phyloP scores from a whole-genome alignment of 2,888 invertebrate genomes.

The Aricia artaxerxes region DNA sequence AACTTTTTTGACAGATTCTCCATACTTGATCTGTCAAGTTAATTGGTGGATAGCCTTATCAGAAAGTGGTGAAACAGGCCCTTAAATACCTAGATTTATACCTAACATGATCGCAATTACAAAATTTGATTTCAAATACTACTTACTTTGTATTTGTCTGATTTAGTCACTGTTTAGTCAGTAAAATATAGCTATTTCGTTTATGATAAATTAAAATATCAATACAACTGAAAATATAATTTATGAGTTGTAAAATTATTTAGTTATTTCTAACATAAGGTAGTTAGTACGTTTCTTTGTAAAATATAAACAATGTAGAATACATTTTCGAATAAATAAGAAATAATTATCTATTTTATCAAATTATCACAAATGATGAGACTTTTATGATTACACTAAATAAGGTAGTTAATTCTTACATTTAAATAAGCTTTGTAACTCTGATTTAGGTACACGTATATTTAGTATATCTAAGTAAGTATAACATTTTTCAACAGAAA shows the following conservation, averaged over 20 bases:
- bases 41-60: too few species aligned
- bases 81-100: not conserved
- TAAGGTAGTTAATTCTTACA: not conserved
- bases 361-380: not conserved
- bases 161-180: not conserved
- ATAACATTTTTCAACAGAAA: not conserved
- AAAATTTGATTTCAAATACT: not conserved
- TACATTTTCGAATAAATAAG: not conserved
- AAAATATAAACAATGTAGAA: not conserved
- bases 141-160: not conserved
- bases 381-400: not conserved
- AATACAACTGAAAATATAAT: not conserved
- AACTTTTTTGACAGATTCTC: too few species aligned
- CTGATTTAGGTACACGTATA: not conserved
- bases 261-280: too few species aligned
- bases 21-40: too few species aligned
- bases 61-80: too few species aligned
- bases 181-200: not conserved
- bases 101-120: not conserved
- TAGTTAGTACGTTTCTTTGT: not conserved
- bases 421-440: not conserved
- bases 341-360: not conserved
- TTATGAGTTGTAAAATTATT: not conserved
- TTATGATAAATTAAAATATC: not conserved
- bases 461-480: not conserved